Base-by-base conservation (phyloP, 2,113 vertebrate species). In the Phocoena sinus region DNA sequence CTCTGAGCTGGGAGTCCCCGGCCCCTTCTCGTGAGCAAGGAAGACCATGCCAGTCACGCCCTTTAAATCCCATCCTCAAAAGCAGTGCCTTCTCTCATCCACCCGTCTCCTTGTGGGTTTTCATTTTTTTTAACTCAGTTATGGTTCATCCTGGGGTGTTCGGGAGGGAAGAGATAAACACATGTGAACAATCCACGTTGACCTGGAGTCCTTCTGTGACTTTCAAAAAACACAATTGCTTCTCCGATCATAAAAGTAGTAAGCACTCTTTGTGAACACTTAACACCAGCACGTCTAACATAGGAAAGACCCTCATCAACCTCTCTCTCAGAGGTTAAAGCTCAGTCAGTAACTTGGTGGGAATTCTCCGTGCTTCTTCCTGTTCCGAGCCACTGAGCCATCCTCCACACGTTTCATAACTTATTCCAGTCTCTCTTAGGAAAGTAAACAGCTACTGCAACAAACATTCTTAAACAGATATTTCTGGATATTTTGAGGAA, bases 241-340 rank as follows among this genome's bases (percentile, higher is more conserved):
- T 50, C 53, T 71, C 83, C 25, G 25, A 20, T 26, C 10, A 2
- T 10, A 13, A 31, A 53, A 63, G 28, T 2, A 44, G 58, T 13
- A 17, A 38, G 41, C n/a, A 8, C 53, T 4, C 28, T 36, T 36
- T n/a, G 53, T 65, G 15, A 62, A n/a, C 50, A 1, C 13, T 0
- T 11, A 62, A 17, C 33, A 0, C 2, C 11, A 7, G 28, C 2
- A 2, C 6, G 0, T 9, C 8, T 6, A 0, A 11, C 1, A 15
- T 28, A 36, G 60, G 56, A 31, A 23, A 36, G 47, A 13, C 21
- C 60, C 26, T 31, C 3, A 1, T n/a, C 33, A 12, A 7, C 53
- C 21, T 11, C 2, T 8, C 2, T 31, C 23, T 21, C 38, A 3
- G 50, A 67, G 65, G 4, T n/a, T 1, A 23, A 8, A 28, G 11